Evolutionary conservation across 2,113 vertebrate species (phyloP).

Genomic region (Xenus cinereus): DNA sequence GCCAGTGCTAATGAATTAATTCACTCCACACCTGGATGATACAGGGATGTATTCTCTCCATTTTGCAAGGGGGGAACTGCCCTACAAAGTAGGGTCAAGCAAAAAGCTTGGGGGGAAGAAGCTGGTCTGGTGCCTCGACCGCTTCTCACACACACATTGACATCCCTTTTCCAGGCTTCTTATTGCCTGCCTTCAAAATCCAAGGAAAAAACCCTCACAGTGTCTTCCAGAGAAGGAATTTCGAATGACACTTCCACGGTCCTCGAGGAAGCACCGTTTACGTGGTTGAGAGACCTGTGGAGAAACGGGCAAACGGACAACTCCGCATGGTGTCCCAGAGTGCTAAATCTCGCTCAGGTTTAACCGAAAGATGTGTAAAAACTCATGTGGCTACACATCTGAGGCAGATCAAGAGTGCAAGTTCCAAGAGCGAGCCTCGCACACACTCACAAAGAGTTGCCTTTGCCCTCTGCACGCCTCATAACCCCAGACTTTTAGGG

Average conservation of each 20-base stretch:
- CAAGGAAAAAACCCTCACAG: not conserved
- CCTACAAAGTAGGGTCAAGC: not conserved
- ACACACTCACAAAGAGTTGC: not conserved
- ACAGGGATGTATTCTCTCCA: not conserved
- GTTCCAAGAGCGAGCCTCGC: not conserved
- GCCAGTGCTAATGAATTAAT: not conserved
- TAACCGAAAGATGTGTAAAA: constrained; percentile 1
- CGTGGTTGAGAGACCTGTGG: not conserved
- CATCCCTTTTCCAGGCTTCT: not conserved
- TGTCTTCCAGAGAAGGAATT: not conserved
- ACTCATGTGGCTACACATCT: constrained; percentile 5
- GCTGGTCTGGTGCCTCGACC: not conserved
- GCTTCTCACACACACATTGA: not conserved
- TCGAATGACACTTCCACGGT: rapidly evolving
- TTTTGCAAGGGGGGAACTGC: not conserved
- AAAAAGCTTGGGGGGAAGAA: not conserved
- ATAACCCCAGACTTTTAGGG: rapidly evolving
- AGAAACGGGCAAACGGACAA: not conserved
- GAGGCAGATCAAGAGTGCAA: constrained; percentile 1
- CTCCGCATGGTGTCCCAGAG: not conserved
- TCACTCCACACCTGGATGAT: not conserved
- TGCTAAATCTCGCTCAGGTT: not conserved
- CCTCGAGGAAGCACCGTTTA: not conserved
- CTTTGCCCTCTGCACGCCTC: not conserved
- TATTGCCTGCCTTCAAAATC: not conserved